Base-by-base conservation (phyloP, 1,140 invertebrate genomes). In the Drusus annulatus region DNA sequence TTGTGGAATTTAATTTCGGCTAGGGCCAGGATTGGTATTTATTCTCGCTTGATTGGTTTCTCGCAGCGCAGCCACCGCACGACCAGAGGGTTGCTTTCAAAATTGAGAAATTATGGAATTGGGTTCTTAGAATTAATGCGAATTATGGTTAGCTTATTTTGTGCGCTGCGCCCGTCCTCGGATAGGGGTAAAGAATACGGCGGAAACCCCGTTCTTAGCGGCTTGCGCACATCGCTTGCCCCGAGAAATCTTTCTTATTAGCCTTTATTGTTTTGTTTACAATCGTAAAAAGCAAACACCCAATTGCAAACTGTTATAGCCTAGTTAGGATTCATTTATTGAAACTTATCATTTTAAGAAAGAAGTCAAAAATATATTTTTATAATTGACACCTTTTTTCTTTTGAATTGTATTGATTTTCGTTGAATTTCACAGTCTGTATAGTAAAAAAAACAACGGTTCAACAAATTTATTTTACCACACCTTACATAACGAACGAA, bases 1-100 rank as follows among this genome's bases (percentile, higher is more conserved):
- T 83, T 83, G 81, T 79, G 81, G 81, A 83, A 83, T 83, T 83
- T 83, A 83, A 83, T 83, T 83, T 83, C 63, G 79, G 79, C 76
- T 50, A 65, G 76, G 76, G 69, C 76, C 51, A 36, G 80, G 79
- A 83, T 83, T 83, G 81, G 81, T 83, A 83, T 83, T 83, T 83
- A 83, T 83, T 83, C 78, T 80, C 81, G 54, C 76, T 77, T 80
- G 81, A 83, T 83, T 80, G 81, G 76, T 80, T 83, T 74, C 54
- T 76, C 76, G 54, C 65, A 62, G 45, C 54, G 58, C n/a, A 51
- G 4, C 65, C 54, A 31, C 62, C 79, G 36, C 71, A 56, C 28
- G 45, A 52, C 4, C 69, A 45, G 45, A 73, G 73, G 71, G 79
- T 74, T 74, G 52, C 50, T 25, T 68, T 69, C 50, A 69, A 69